phyloP scores from a whole-genome alignment of 2,888 invertebrate species.

The Atrina japonica region DNA sequence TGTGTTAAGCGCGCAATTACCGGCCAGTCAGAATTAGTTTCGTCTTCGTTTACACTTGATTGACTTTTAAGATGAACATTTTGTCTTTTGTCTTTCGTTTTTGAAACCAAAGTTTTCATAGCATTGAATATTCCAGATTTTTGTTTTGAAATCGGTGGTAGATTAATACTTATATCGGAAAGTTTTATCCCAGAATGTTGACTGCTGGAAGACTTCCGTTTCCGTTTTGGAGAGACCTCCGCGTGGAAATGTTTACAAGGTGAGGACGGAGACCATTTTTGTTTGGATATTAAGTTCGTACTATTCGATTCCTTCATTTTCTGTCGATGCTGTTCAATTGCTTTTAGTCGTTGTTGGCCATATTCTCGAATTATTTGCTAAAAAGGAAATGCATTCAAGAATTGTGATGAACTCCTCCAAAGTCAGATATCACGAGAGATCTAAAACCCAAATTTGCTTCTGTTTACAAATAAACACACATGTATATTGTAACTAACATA shows the following conservation, averaged over 20 bases:
- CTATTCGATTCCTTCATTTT: slow-evolving; percentile 56
- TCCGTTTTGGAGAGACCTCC: slow-evolving; percentile 7
- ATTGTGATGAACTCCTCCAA: too few species aligned
- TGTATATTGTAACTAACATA: too few species aligned
- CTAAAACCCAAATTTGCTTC: too few species aligned
- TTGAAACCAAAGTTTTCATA: slow-evolving; percentile 15
- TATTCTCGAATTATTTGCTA: slow-evolving; percentile 74
- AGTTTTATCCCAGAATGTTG: slow-evolving; percentile 16
- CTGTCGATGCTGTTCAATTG: slow-evolving; percentile 70
- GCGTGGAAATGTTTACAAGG: slow-evolving; percentile 32
- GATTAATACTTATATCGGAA: not conserved
- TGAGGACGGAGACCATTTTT: slow-evolving; percentile 35
- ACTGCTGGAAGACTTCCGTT: not conserved
- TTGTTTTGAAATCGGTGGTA: not conserved
- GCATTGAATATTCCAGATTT: not conserved
- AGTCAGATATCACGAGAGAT: too few species aligned
- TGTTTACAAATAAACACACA: too few species aligned
- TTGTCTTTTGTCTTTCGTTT: not conserved
- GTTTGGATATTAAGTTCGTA: slow-evolving; percentile 7
- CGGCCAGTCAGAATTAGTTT: slow-evolving; percentile 3
- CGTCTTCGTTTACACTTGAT: not conserved
- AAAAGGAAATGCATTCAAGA: slow-evolving; percentile 34
- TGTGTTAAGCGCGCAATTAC: slow-evolving; percentile 13
- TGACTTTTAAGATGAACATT: not conserved
- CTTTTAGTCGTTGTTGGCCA: slow-evolving; percentile 68